These are phyloP conservation scores for Drosophila macrospina DNA, from an alignment of 2,888 invertebrate species.

Conservation along the genomic window DNA sequence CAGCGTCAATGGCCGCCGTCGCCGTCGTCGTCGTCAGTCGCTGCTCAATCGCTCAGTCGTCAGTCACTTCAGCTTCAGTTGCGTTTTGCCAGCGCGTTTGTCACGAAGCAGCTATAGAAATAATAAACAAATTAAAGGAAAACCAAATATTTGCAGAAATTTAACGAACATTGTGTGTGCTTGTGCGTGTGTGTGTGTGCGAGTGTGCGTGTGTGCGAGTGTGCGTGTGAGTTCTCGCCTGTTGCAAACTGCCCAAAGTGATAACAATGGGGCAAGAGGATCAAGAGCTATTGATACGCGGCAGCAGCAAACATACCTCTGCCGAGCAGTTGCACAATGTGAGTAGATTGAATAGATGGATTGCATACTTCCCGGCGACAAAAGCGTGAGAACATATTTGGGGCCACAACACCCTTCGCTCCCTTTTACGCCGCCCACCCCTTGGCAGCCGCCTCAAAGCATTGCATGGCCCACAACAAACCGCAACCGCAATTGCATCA, in stretches of 20 bases:
- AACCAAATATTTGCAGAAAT: constrained; percentile 1
- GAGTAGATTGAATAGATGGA: constrained; percentile 54
- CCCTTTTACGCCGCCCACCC: too few species aligned
- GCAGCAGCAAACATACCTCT: constrained; percentile 75
- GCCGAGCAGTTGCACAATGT: constrained; percentile 79
- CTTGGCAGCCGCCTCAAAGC: not conserved
- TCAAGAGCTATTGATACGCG: constrained; percentile 80
- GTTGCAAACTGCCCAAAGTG: constrained; percentile 7
- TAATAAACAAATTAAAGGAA: constrained; percentile 1
- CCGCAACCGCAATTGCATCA: constrained; percentile 62
- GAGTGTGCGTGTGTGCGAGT: constrained; percentile 2
- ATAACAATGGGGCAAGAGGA: constrained; percentile 82
- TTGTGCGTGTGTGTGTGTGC: constrained; percentile 1
- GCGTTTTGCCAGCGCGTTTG: constrained; percentile 74
- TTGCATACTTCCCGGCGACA: constrained; percentile 34
- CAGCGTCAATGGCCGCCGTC: constrained; percentile 53
- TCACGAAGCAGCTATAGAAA: constrained; percentile 48
- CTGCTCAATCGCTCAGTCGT: constrained; percentile 40
- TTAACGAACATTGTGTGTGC: constrained; percentile 16
- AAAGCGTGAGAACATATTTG: constrained; percentile 60
- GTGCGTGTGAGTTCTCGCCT: not conserved
- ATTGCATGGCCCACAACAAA: constrained; percentile 9
- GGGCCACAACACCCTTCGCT: not conserved
- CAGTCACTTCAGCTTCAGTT: constrained; percentile 58
- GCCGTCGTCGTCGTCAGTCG: constrained; percentile 23